Conservation (phyloP, 2,888 invertebrate genomes). For the Lepidochrysops patricia region DNA sequence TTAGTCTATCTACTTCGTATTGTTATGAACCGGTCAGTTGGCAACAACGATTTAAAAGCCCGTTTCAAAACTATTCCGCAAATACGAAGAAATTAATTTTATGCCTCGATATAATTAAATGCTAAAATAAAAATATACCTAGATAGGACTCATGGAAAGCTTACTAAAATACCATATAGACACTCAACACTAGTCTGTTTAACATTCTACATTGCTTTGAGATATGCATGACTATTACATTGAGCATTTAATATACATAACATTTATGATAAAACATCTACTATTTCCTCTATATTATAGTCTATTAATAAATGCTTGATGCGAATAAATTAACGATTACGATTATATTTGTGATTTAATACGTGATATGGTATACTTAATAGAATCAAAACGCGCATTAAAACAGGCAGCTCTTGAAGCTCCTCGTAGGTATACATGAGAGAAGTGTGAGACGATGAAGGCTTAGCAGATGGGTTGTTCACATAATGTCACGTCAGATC, state of each 20-base stretch:
- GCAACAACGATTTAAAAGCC: neutral
- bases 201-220: slow-evolving; percentile 20
- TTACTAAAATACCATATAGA: slow-evolving; percentile 9
- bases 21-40: no score
- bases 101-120: neutral
- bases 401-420: neutral
- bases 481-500: neutral
- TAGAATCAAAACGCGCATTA: neutral
- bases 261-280: slow-evolving; percentile 7
- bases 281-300: neutral
- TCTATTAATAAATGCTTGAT: slow-evolving; percentile 20
- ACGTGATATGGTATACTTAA: neutral
- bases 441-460: neutral
- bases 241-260: slow-evolving; percentile 15
- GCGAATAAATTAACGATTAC: slow-evolving; percentile 18
- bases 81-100: neutral
- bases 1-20: no score
- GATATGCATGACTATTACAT: slow-evolving; percentile 22
- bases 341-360: slow-evolving; percentile 11
- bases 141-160: neutral
- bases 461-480: neutral
- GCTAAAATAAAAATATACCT: slow-evolving; percentile 2
- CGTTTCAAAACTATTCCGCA: neutral
- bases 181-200: neutral
- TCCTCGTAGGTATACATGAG: neutral